Conservation (phyloP, 2,113 vertebrate genomes). For the Lasiurus cinereus region DNA sequence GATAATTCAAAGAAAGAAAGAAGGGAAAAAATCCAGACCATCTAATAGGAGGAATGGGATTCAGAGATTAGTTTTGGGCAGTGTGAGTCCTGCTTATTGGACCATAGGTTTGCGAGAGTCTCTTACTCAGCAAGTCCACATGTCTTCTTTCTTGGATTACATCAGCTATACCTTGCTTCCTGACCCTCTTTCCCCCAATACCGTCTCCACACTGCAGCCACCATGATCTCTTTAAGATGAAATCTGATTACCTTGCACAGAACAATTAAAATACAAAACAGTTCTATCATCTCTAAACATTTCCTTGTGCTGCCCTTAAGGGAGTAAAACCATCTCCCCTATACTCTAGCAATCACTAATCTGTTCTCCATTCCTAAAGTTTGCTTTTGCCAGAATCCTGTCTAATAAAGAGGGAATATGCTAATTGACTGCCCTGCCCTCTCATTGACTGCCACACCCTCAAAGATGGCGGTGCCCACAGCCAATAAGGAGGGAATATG, state of each 20-base stretch:
- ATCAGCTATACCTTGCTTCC: slow-evolving; percentile 14
- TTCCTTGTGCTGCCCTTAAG: too few relatives aligned
- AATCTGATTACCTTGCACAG: neutral
- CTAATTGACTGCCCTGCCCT: too few relatives aligned
- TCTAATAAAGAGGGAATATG: too few relatives aligned
- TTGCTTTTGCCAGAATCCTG: too few relatives aligned
- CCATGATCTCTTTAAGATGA: neutral
- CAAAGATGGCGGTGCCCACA: too few relatives aligned
- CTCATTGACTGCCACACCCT: too few relatives aligned
- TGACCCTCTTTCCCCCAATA: neutral
- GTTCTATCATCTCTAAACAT: too few relatives aligned
- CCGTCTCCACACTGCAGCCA: neutral
- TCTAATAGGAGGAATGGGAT: neutral
- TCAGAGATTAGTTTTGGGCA: neutral
- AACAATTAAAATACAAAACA: too few relatives aligned
- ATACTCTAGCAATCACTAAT: too few relatives aligned
- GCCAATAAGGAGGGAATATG: too few relatives aligned
- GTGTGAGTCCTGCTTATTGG: neutral
- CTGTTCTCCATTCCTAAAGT: too few relatives aligned
- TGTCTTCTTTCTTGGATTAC: neutral
- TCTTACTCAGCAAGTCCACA: neutral
- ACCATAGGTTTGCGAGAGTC: neutral
- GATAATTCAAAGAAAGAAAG: slow-evolving; percentile 49
- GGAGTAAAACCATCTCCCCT: too few relatives aligned
- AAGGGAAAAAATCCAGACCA: slow-evolving; percentile 35